These are phyloP conservation scores for Odobenus rosmarus DNA, from an alignment of 2,113 vertebrate species.

Conservation along the genomic window DNA sequence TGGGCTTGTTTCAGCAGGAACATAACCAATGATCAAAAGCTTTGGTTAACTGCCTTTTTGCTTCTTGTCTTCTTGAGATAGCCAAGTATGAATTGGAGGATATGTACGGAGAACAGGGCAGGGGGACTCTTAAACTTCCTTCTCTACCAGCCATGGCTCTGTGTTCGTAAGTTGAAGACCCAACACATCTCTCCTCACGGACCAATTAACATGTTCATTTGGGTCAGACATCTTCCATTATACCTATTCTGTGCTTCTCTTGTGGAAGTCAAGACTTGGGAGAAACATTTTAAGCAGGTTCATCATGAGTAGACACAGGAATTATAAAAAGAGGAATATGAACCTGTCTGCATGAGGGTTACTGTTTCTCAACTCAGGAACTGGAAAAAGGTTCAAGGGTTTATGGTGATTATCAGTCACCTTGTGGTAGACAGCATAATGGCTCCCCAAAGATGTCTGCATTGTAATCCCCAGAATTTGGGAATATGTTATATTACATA, in stretches of 20 bases:
- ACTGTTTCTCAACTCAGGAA: background rate
- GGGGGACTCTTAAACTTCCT: background rate
- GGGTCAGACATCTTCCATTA: background rate
- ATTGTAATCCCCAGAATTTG: background rate
- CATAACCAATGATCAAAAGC: background rate
- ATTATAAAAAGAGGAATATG: background rate
- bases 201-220: background rate
- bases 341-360: background rate
- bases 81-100: background rate
- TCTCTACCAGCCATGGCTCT: background rate
- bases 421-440: background rate
- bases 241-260: background rate
- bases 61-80: background rate
- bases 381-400: background rate
- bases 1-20: background rate
- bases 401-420: background rate
- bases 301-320: background rate
- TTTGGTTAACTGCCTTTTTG: background rate
- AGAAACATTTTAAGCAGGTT: slow-evolving; percentile 19
- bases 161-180: background rate
- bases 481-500: background rate
- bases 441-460: background rate
- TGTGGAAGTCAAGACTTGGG: background rate
- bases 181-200: background rate
- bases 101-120: background rate